phyloP scores from a whole-genome alignment of 2,888 invertebrate species.

The Lepidocyrtinus sp. region DNA sequence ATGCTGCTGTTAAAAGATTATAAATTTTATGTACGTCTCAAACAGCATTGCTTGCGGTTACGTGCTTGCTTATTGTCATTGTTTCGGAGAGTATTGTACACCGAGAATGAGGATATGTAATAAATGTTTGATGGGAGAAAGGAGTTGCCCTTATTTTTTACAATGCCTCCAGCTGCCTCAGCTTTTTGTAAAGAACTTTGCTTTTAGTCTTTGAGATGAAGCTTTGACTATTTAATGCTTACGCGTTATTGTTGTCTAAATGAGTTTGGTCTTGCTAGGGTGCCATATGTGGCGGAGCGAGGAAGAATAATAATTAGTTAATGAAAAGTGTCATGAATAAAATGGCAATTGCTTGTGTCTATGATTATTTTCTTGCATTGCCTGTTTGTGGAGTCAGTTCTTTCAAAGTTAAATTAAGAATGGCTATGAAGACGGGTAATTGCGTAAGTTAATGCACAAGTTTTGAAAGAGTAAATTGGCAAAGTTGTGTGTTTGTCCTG shows the following conservation, averaged over 20 bases:
- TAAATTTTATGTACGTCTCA: neutral
- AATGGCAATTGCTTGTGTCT: neutral
- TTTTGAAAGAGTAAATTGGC: no score
- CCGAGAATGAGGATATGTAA: neutral
- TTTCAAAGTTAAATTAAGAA: no score
- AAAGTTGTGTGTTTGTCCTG: no score
- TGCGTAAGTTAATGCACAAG: neutral
- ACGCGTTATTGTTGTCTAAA: neutral
- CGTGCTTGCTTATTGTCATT: neutral
- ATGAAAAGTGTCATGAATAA: constrained; percentile 8
- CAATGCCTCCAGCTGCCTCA: constrained; percentile 43
- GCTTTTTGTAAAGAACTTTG: neutral
- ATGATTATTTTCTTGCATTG: neutral
- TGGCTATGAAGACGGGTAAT: no score
- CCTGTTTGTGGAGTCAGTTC: no score
- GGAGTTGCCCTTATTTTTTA: constrained; percentile 9
- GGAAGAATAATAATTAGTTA: constrained; percentile 27
- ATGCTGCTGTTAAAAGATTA: neutral
- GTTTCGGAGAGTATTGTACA: no score
- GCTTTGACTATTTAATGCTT: neutral
- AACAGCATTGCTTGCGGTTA: neutral
- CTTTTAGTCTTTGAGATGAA: neutral
- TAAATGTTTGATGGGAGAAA: neutral
- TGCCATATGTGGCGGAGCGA: neutral
- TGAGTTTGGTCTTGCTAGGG: neutral